Base-by-base conservation (phyloP, 2,113 vertebrate species). In the Mustelus asterias region DNA sequence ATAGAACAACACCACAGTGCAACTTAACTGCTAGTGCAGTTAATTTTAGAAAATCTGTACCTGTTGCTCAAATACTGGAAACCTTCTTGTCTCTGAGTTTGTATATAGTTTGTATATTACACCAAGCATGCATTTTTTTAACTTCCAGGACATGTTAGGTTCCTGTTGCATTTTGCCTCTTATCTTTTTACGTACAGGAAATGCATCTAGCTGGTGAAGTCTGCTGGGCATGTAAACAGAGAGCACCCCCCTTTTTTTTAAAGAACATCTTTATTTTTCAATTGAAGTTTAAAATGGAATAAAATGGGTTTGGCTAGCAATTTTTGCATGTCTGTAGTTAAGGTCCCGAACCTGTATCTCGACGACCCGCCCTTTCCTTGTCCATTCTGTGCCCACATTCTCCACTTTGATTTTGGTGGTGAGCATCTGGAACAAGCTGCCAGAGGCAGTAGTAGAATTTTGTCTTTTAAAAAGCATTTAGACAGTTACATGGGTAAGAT, bases 21-120 rank as follows among this genome's bases (percentile, higher is more conserved):
- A 69, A 69, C 9, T 94, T 69, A 69, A 94, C 54, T 76, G 94
- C 94, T 95, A 24, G 54, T 94, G 65, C 44, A 70, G 22, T 95
- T 33, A 95, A 72, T 69, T 90, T 90, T 54, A 41, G 93, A 65
- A 44, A 95, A 70, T 72, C 10, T 69, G 93, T 95, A 24, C 44
- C 26, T 54, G 3, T 44, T 72, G 44, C 94, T 70, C 10, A 24
- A 95, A 54, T 72, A 95, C 44, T 72, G 69, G 60, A 93, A 95
- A 95, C 24, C 14, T 65, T 54, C 20, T 92, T 65, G 44, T 95
- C 69, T 95, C 41, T 24, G 69, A 48, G 10, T 67, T 94, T 69
- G 93, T 44, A 67, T 18, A 94, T 70, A 95, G 41, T 72, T 95
- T 95, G 72, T 44, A 95, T 72, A 48, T 24, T 95, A 72, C 70